A percentile compares a stretch with the other conserved stretches of the same genome.
These are phyloP conservation scores for Lampris incognitus DNA, from an alignment of 2,113 vertebrate genomes.

Conservation along the genomic window DNA sequence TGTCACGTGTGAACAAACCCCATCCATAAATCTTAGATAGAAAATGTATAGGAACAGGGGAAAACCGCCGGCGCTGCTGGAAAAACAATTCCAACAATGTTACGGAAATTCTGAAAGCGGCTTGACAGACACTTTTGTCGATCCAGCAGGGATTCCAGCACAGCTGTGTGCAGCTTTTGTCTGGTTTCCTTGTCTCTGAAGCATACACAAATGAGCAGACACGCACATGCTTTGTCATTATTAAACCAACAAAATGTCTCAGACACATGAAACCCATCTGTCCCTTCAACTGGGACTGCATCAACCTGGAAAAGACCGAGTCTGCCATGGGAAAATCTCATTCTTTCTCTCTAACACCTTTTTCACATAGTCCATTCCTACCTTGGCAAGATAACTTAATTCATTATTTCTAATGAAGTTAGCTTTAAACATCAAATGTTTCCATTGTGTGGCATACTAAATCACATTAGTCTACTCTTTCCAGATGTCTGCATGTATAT, in stretches of 20 bases:
- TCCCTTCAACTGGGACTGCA: conserved; percentile 34
- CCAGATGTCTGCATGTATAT: conserved; percentile 15
- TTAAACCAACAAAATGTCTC: conserved; percentile 11
- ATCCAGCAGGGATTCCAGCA: conserved; percentile 26
- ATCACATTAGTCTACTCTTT: conserved; percentile 12
- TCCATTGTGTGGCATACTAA: conserved; percentile 18
- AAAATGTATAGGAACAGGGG: too few species aligned
- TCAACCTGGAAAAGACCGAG: conserved; percentile 29
- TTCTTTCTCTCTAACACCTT: conserved; percentile 19
- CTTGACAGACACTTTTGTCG: conserved; percentile 38
- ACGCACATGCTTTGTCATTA: neutral
- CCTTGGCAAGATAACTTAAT: conserved; percentile 53
- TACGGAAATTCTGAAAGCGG: neutral
- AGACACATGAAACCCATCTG: conserved; percentile 24
- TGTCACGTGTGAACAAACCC: too few species aligned
- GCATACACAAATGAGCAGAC: conserved; percentile 15
- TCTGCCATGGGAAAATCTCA: conserved; percentile 39
- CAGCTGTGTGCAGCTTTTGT: conserved; percentile 34
- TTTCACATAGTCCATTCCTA: conserved; percentile 36
- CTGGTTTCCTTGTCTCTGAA: conserved; percentile 4
- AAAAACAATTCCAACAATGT: too few species aligned
- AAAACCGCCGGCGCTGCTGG: too few species aligned
- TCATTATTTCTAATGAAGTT: conserved; percentile 39
- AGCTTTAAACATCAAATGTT: conserved; percentile 50
- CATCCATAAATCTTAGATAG: too few species aligned